Conservation (phyloP, 2,888 invertebrate genomes). For the Drosophila rubida region DNA sequence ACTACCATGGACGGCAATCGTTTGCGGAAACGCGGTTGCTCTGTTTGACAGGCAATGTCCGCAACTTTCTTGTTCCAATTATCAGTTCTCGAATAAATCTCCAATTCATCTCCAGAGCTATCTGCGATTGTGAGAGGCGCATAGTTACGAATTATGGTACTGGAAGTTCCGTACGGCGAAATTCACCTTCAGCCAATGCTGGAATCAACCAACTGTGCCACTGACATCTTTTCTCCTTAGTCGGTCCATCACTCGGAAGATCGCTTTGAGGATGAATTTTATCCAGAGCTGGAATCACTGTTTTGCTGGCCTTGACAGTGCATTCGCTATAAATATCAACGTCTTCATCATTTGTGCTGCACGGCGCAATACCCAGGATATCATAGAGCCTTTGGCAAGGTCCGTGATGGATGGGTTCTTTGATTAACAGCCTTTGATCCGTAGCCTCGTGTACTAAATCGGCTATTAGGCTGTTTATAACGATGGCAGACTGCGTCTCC, state of each 20-base stretch:
- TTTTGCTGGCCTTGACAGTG: background rate
- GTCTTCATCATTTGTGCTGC: slow-evolving; percentile 10
- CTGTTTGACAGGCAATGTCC: slow-evolving; percentile 51
- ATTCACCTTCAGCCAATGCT: slow-evolving; percentile 50
- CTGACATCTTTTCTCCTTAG: background rate
- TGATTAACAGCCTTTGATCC: slow-evolving; percentile 19
- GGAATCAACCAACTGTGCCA: slow-evolving; percentile 58
- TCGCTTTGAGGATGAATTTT: background rate
- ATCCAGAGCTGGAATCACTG: background rate
- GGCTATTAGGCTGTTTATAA: slow-evolving; percentile 52
- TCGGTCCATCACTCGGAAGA: background rate
- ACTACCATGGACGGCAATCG: background rate
- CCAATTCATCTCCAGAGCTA: slow-evolving; percentile 58
- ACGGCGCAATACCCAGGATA: slow-evolving; percentile 51
- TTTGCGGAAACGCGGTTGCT: slow-evolving; percentile 50
- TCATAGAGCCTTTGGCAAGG: slow-evolving; percentile 63
- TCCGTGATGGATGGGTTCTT: slow-evolving; percentile 6
- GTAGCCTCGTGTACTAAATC: slow-evolving; percentile 59
- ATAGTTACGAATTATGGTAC: background rate
- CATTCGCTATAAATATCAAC: background rate
- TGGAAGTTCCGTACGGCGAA: background rate
- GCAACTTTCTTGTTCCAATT: background rate
- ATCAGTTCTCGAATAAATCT: slow-evolving; percentile 31
- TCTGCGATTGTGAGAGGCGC: slow-evolving; percentile 37
- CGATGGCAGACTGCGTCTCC: slow-evolving; percentile 41